Conservation (phyloP, 2,797 vertebrate species). For the Microchirus variegatus region DNA sequence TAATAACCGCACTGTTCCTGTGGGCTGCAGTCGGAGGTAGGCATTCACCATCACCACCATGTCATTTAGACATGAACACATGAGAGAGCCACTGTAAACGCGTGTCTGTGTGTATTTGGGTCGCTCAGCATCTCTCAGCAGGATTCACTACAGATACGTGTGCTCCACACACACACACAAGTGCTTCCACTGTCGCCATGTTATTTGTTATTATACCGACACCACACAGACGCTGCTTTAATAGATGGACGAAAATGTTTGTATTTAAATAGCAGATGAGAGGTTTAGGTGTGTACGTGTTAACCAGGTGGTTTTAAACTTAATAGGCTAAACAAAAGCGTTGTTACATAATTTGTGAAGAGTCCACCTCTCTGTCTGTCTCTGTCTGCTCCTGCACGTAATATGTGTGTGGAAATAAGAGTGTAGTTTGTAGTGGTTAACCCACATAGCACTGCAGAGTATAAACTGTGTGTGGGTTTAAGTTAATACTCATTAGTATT, state of each 20-base stretch:
- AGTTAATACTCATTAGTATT: too few species aligned
- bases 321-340: slow-evolving; percentile 48
- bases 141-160: too few species aligned
- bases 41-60: too few species aligned
- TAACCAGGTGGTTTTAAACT: slow-evolving; percentile 21
- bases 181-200: not conserved
- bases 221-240: too few species aligned
- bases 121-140: not conserved
- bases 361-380: slow-evolving; percentile 17
- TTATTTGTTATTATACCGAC: not conserved
- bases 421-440: too few species aligned
- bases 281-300: not conserved
- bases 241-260: not conserved
- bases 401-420: too few species aligned
- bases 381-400: not conserved
- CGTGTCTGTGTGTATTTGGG: not conserved
- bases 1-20: slow-evolving; percentile 52
- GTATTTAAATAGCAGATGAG: not conserved
- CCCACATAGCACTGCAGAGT: too few species aligned
- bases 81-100: too few species aligned
- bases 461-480: too few species aligned
- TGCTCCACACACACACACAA: slow-evolving; percentile 10
- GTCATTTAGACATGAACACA: too few species aligned
- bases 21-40: slow-evolving; percentile 74
- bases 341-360: slow-evolving; percentile 54